These are phyloP conservation scores for Manis crassicaudata DNA, from an alignment of 2,797 vertebrate species.

Conservation along the genomic window DNA sequence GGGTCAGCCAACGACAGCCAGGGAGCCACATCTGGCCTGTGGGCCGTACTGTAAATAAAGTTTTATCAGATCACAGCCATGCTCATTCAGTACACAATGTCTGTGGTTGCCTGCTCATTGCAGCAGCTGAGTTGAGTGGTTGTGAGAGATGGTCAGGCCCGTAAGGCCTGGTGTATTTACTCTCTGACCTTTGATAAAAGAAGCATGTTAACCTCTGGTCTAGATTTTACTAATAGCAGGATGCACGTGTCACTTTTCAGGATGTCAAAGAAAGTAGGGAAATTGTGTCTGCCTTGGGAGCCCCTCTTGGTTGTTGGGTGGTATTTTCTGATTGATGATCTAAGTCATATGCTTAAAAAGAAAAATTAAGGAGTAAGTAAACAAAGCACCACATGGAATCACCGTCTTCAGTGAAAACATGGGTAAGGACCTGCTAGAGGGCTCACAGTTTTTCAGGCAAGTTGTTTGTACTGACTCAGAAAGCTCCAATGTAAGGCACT, in stretches of 20 bases:
- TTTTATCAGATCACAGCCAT: not conserved
- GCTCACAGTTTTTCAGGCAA: rapidly evolving
- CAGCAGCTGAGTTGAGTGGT: not conserved
- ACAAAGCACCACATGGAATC: not conserved
- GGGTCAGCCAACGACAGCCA: no score
- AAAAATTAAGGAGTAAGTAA: not conserved
- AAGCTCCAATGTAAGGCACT: rapidly evolving
- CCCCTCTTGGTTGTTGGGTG: not conserved
- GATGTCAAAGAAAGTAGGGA: not conserved
- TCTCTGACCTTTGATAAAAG: not conserved
- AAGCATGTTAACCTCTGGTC: not conserved
- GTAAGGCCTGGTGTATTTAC: not conserved
- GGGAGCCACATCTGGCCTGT: not conserved
- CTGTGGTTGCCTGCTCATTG: not conserved
- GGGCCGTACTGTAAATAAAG: not conserved
- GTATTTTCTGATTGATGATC: not conserved
- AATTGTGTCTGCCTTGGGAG: not conserved
- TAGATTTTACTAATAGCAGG: not conserved
- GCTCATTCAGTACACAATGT: no score
- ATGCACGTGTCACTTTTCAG: not conserved
- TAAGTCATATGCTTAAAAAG: not conserved
- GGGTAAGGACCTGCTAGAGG: not conserved
- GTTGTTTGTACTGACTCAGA: not conserved
- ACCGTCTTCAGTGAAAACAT: not conserved
- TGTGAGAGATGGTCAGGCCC: not conserved